These are phyloP conservation scores for Helobdella robusta DNA, from an alignment of 2,888 invertebrate species.

Conservation along the genomic window DNA sequence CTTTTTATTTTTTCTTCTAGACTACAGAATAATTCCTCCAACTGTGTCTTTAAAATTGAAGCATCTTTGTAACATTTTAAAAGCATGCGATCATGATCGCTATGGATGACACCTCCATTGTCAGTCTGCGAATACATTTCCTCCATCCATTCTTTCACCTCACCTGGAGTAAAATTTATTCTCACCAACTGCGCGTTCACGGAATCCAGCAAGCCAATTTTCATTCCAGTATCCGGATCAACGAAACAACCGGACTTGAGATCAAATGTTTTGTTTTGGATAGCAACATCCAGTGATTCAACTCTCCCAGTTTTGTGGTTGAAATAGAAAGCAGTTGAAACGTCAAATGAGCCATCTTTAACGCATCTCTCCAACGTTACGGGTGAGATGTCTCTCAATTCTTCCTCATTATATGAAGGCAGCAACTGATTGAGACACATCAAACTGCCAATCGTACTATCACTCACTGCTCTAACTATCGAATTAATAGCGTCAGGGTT, in stretches of 20 bases:
- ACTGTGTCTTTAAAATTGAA: not conserved
- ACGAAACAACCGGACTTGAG: constrained; percentile 16
- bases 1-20: not conserved
- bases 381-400: constrained; percentile 10
- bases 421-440: not conserved
- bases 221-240: constrained; percentile 2
- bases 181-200: constrained; percentile 1
- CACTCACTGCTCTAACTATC: constrained; percentile 1
- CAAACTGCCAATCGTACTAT: not conserved
- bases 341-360: not conserved
- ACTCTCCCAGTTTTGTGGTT: constrained; percentile 11
- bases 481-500: too few species aligned
- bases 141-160: not conserved
- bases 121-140: not conserved
- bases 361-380: not conserved
- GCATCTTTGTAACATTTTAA: too few species aligned
- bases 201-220: constrained; percentile 5
- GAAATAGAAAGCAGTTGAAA: constrained; percentile 9
- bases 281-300: constrained; percentile 5
- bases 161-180: constrained; percentile 9
- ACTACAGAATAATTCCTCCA: not conserved
- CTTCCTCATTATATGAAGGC: not conserved
- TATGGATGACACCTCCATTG: not conserved
- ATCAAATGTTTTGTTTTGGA: constrained; percentile 14
- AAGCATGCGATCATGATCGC: too few species aligned